Evolutionary conservation across 2,888 invertebrate species (phyloP), one percentile per base, ranked within the genome.

Genomic region (Drosophila paramelanica): DNA sequence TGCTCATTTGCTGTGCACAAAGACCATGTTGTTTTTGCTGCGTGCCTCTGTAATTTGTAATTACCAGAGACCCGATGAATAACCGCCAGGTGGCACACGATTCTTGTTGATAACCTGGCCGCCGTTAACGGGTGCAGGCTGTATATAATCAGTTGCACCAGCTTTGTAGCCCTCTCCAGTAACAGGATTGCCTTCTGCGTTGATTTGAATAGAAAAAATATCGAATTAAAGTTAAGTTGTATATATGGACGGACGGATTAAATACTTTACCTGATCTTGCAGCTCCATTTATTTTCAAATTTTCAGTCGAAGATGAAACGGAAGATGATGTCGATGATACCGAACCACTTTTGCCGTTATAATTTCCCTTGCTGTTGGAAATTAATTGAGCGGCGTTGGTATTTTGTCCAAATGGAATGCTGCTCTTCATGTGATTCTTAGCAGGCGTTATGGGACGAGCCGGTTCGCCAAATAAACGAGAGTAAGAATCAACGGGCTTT

Each of bases 391-490:
- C 88, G 43, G 83, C 88, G 71, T 90, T 89, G 53, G 83, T 81
- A 55, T 90, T 92, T 77, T 92, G 92, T 79, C 93, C 93, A 87
- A 94, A 92, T 83, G 93, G 91, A 88, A 93, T 93, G 92, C 91
- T 93, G 92, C 94, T 94, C 89, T 93, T 93, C 93, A 93, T 93
- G 91, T 93, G 93, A 91, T 93, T 93, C 91, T 93, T 94, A 87
- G 92, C 93, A 87, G 93, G 93, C 86, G 93, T 91, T 69, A 92
- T 91, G 89, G 93, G 93, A 91, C 93, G 92, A 80, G 93, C 92
- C 81, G 93, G 93, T 84, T 93, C 93, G 76, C 94, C 94, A 91
- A 94, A 94, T 79, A 94, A 92, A 81, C 94, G 93, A 84, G 93
- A 93, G 91, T 94, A 93, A 74, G 94, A 94, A 90, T 94, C 93